Base-by-base conservation (phyloP, 2,797 vertebrate genomes). In the Microctenopoma lineatum region DNA sequence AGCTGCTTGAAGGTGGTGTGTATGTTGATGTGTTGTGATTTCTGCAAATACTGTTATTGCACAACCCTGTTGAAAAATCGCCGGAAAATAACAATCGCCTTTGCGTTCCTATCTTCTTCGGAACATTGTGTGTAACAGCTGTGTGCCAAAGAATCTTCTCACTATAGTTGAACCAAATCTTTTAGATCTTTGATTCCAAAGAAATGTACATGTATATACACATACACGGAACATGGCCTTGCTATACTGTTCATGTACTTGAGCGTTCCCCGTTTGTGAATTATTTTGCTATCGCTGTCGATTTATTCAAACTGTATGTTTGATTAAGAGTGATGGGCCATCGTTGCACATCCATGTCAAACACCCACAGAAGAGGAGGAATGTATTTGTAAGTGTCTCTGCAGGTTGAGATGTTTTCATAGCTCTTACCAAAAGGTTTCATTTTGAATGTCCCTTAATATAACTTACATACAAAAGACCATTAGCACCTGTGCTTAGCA, bases 201-300 rank as follows among this genome's bases (percentile, higher is more conserved):
- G 83, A 91, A 77, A 87, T 83, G 86, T 87, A 89, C 79, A 63
- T 88, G 76, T 89, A 84, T 81, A 86, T 64, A 83, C 85, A 71
- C 66, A 63, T 80, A 71, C 67, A 66, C 69, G 59, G 73, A 69
- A 76, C 48, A 62, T 79, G 51, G 80, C 70, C 68, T 76, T 77
- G 69, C 66, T 87, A 73, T 79, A 84, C 77, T 84, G 81, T 83
- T 87, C 70, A 84, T 86, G 73, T 86, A 89, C 85, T 91, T 91
- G 84, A 92, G 76, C 81, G 47, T 80, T 83, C 32, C 32, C 73
- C 41, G 4, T 78, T 72, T 72, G 47, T 69, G 60, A 75, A 60
- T 57, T 72, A 5, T 27, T 68, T 65, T 38, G 60, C 21, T n/a
- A 18, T 26, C 44, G 42, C 39, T 67, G 54, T 74, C 51, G 41